Base-by-base conservation (phyloP, 2,113 vertebrate species). In the Corapipo altera region DNA sequence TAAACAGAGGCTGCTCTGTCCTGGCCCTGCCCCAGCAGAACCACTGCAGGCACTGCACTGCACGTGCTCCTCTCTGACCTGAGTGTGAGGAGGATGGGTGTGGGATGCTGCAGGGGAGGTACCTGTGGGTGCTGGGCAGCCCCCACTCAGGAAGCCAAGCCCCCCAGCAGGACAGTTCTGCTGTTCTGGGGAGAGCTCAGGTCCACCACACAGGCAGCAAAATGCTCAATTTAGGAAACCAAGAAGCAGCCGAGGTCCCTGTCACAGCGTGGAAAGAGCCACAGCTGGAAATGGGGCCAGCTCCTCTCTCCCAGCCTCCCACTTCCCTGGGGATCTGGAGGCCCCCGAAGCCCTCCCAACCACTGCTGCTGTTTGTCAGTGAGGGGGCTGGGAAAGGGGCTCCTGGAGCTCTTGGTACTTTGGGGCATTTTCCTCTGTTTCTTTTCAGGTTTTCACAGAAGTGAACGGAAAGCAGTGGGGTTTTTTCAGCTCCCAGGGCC, bases 11-110 rank as follows among this genome's bases (percentile, higher is more conserved):
- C 15, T n/a, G 26, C 22, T 64, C 26, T 70, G 57, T 30, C 46
- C 75, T n/a, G 65, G 55, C 41, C 30, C 44, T 52, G 35, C 61
- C 39, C 4, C 1, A 67, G 48, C n/a, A 55, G 39, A 55, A 27
- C 15, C 8, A 3, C 43, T 76, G 62, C 54, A n/a, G 0, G 3
- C 8, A 3, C 43, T 76, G 62, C 54, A n/a, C 0, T 2, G 20
- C 71, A 70, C 16, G 21, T 32, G 26, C 48, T 55, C 30, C n/a
- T 62, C n/a, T 76, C 55, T 62, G 55, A 41, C 39, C 48, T 10
- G 55, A 70, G 71, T 41, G 35, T 20, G 9, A 77, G 21, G 27
- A 85, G 52, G 37, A 20, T 69, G 83, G 46, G 61, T 27, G 43
- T 7, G 4, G 55, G 75, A 73, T 65, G 54, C 15, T 21, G 27